Base-by-base conservation (phyloP, 2,888 invertebrate species). In the Aethes cnicana region DNA sequence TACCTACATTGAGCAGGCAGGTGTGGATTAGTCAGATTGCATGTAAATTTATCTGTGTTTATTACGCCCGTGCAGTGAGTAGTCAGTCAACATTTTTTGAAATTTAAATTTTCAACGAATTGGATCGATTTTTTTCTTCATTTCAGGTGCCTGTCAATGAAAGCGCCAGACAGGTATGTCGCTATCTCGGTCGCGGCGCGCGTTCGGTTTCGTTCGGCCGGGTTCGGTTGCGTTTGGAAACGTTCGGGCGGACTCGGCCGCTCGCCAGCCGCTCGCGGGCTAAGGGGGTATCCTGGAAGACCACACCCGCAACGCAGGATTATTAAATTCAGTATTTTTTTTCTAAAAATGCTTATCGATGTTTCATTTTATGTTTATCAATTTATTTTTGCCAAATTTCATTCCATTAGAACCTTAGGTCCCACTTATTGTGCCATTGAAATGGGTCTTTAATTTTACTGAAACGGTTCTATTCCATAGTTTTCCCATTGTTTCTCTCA, bases 81-180 rank as follows among this genome's bases (percentile, higher is more conserved):
- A 64, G 60, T 62, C 56, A 59, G 63, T 50, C 77, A 72, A 79
- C 77, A 79, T 71, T 77, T 73, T 67, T 72, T 62, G 65, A 81
- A 76, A 75, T 80, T 89, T 87, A 83, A 90, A 79, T 90, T 90
- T 92, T 91, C 90, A 91, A 91, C 90, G 90, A 90, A 90, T 90
- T 90, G 90, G 91, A 90, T 90, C 84, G 90, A 87, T 90, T 91
- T 92, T 88, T 92, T 92, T 92, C 92, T 92, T 92, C 87, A 87
- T 92, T 92, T 90, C 92, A 92, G 92, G 92, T 92, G 92, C 91
- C 92, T 92, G 92, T 92, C 92, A 91, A 92, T 92, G 91, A 92
- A 92, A 92, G 93, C 92, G 92, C 92, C 92, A 89, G 92, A 92
- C 91, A 92, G 92, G 92, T 92, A 92, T 92, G 89, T 89, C 83